Base-by-base conservation (phyloP, 2,797 vertebrate species). In the Jordanella pulchra region DNA sequence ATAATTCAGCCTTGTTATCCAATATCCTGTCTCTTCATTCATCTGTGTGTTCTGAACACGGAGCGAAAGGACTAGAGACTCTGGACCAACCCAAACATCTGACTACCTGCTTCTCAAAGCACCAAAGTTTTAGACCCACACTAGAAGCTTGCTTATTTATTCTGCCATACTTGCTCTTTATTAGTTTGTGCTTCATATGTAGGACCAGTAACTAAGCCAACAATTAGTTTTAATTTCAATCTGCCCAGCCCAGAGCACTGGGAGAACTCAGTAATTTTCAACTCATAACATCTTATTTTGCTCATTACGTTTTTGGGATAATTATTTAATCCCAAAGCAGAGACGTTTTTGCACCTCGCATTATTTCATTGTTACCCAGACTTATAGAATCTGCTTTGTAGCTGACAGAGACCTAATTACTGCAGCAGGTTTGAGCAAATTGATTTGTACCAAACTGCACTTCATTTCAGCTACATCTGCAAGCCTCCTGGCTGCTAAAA, bases 1-100 rank as follows among this genome's bases (percentile, higher is more conserved):
- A 87, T 90, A 87, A 90, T 91, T 93, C 92, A 92, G 93, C 91
- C 90, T 90, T 89, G 89, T 93, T 94, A 93, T 93, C 89, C 89
- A 94, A 93, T 92, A 92, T 94, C 92, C 88, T 91, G 89, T 90
- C 80, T 75, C 81, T 87, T 84, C 76, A 75, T 73, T 87, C 71
- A 69, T 72, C 70, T 0, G 75, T 76, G 87, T 89, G 83, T 84
- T 89, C 87, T 84, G 81, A 87, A 76, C 53, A 25, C 76, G 82
- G 75, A 71, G 60, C 69, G 60, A 76, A 75, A 72, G 50, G 69
- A 63, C 72, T 47, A 69, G 72, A 76, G 82, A 81, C 71, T 50
- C 27, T 67, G 77, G 51, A 32, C 77, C 74, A 69, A 71, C 81
- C 77, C 54, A 65, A 61, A 74, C 72, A 75, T 54, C 83, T 78